These are phyloP conservation scores for Meandrusa payeni DNA, from an alignment of 2,888 invertebrate genomes.

Conservation along the genomic window DNA sequence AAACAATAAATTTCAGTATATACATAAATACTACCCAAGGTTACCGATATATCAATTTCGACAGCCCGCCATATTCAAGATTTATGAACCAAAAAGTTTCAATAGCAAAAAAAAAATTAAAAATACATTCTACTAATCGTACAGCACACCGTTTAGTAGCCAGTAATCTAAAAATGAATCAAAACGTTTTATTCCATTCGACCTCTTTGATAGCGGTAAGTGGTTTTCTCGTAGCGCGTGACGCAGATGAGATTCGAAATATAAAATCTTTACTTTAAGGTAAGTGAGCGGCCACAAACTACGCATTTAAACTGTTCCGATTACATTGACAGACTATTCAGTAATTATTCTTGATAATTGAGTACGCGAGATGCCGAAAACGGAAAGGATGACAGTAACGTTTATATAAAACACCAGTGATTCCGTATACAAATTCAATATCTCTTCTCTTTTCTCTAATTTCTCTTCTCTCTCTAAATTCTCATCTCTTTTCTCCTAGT, in stretches of 20 bases:
- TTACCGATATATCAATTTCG: no score
- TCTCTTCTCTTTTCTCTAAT: no score
- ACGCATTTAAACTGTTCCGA: slow-evolving; percentile 10
- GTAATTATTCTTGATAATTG: slow-evolving; percentile 12
- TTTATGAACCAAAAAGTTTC: no score
- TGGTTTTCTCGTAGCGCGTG: neutral
- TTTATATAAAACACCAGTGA: no score
- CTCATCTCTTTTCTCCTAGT: no score
- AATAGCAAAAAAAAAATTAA: no score
- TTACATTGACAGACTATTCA: slow-evolving; percentile 1
- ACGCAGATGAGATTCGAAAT: neutral
- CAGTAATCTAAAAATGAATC: slow-evolving; percentile 16
- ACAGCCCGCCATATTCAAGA: no score
- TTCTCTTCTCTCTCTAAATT: no score
- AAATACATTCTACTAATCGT: neutral
- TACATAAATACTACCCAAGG: no score
- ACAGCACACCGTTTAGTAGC: neutral
- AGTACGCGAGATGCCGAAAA: neutral
- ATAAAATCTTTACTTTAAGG: slow-evolving; percentile 12
- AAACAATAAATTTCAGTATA: no score
- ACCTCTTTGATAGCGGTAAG: slow-evolving; percentile 4
- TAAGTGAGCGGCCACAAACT: slow-evolving; percentile 1
- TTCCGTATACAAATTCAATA: no score
- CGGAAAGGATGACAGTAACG: no score
- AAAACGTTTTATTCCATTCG: slow-evolving; percentile 9